phyloP scores from a whole-genome alignment of 2,113 vertebrate species.

The Cyanoramphus novaezelandiae region DNA sequence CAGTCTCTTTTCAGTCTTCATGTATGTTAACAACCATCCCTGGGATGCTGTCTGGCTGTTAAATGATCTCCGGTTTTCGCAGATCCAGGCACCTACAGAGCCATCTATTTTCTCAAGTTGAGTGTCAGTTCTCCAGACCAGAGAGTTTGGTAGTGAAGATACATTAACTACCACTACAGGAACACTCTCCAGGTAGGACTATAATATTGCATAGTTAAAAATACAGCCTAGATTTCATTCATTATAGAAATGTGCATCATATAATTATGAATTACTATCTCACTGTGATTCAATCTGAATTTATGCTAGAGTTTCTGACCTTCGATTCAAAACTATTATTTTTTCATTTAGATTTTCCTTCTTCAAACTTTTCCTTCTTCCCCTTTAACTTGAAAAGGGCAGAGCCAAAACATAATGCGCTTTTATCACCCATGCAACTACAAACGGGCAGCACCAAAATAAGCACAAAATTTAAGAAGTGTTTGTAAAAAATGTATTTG shows the following conservation, averaged over 20 bases:
- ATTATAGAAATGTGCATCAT: not conserved
- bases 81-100: not conserved
- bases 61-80: not conserved
- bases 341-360: not conserved
- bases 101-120: not conserved
- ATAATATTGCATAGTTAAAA: not conserved
- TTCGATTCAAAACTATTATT: not conserved
- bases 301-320: not conserved
- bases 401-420: not conserved
- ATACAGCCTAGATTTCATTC: not conserved
- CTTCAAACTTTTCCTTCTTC: not conserved
- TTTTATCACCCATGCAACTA: not conserved
- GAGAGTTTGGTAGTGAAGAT: not conserved
- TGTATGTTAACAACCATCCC: not conserved
- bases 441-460: not conserved
- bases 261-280: not conserved
- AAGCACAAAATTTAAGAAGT: not conserved
- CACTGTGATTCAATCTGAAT: not conserved
- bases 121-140: not conserved
- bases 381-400: not conserved
- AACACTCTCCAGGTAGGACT: not conserved
- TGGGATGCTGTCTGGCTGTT: not conserved
- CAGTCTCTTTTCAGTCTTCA: not conserved
- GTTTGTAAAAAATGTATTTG: slow-evolving; percentile 66
- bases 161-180: not conserved